Evolutionary conservation across 2,888 invertebrate species (phyloP).

Genomic region (Rotaria sp.): DNA sequence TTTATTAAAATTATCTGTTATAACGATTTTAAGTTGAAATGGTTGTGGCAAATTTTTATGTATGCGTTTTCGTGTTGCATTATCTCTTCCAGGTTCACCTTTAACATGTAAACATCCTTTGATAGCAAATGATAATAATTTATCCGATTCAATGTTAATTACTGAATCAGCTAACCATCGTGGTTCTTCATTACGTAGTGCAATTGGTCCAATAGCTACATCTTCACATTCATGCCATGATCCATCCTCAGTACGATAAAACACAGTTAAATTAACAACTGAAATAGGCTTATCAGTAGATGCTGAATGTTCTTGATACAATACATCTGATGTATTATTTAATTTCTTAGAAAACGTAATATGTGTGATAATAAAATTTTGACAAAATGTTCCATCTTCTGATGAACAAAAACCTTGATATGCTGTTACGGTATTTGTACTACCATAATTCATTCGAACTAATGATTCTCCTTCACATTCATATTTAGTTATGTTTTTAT

Average conservation of each 20-base stretch:
- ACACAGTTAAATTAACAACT: not conserved
- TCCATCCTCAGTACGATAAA: not conserved
- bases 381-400: not conserved
- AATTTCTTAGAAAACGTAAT: not conserved
- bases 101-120: not conserved
- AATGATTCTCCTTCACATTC: not conserved
- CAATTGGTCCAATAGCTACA: not conserved
- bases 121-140: not conserved
- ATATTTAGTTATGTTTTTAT: not conserved
- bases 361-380: not conserved
- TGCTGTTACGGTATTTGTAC: not conserved
- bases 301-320: too few species aligned
- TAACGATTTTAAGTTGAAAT: not conserved
- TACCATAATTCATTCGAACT: not conserved
- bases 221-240: constrained; percentile 10
- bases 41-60: constrained; percentile 27
- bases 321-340: not conserved
- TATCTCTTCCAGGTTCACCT: not conserved
- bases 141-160: not conserved
- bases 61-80: not conserved
- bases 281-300: not conserved
- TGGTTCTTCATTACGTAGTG: not conserved
- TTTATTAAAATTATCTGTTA: not conserved
- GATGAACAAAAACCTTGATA: not conserved
- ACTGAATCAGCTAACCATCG: not conserved